Conservation (phyloP, 2,113 vertebrate genomes). For the Cygnus atratus region DNA sequence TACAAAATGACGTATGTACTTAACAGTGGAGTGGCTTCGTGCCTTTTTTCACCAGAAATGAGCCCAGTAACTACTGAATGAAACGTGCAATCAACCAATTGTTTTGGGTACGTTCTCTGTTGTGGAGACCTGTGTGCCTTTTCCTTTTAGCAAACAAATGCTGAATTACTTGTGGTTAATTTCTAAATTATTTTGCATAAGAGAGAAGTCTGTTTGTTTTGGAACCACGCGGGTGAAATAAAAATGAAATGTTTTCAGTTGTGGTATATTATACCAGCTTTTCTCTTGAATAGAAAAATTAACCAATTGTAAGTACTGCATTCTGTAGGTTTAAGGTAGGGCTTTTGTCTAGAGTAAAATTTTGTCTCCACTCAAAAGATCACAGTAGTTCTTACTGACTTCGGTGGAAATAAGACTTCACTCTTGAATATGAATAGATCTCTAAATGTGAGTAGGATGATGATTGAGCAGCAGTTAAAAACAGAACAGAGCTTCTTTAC, state of each 20-base stretch:
- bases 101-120: not conserved
- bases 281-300: not conserved
- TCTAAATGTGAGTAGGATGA: not conserved
- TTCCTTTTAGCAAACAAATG: not conserved
- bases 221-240: not conserved
- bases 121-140: not conserved
- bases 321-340: not conserved
- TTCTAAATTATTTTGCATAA: constrained; percentile 2
- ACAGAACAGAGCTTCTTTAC: constrained; percentile 14
- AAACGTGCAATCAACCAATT: not conserved
- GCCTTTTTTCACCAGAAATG: not conserved
- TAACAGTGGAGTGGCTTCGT: not conserved
- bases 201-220: not conserved
- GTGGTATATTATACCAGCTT: not conserved
- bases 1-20: not conserved
- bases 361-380: not conserved
- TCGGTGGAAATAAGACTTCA: not conserved
- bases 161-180: not conserved
- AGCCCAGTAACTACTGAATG: not conserved
- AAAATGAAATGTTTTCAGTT: not conserved
- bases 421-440: not conserved
- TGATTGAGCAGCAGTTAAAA: constrained; percentile 8
- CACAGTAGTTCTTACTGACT: not conserved
- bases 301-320: not conserved
- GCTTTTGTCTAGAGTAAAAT: constrained; percentile 17